Evolutionary conservation across 2,113 vertebrate species (phyloP).

Genomic region (Microtus oregoni): DNA sequence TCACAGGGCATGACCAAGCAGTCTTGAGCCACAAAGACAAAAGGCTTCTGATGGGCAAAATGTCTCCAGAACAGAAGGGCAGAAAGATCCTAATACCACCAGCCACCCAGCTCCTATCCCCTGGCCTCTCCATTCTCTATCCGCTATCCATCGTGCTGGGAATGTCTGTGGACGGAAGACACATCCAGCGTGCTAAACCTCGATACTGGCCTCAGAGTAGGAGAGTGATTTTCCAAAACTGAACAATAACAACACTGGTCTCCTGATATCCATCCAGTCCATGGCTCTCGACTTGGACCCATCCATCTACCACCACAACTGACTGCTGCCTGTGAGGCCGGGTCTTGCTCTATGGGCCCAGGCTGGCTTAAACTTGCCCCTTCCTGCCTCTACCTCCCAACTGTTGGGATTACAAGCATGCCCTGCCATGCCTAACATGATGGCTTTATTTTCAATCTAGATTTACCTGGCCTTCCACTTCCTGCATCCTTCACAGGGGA

Average conservation of each 20-base stretch:
- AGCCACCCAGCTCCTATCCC: neutral
- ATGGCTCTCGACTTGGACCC: neutral
- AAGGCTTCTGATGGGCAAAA: neutral
- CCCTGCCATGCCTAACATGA: neutral
- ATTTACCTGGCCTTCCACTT: neutral
- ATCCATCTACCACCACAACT: neutral
- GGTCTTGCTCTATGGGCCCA: neutral
- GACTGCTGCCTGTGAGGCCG: neutral
- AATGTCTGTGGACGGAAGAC: neutral
- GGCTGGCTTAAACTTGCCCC: neutral
- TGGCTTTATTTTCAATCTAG: constrained; percentile 9
- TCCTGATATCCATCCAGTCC: neutral
- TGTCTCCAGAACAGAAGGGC: constrained; percentile 7
- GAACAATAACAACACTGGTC: neutral
- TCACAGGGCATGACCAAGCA: neutral
- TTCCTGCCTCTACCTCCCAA: neutral
- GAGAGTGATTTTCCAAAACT: neutral
- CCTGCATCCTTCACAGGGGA: neutral
- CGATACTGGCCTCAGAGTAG: neutral
- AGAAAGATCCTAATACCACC: neutral
- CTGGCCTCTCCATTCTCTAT: neutral
- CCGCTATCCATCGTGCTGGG: neutral
- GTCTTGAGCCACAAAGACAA: constrained; percentile 32
- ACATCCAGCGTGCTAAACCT: neutral
- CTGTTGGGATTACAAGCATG: neutral